Evolutionary conservation across 1,140 invertebrate species (phyloP).

Genomic region (Grapholita molesta): DNA sequence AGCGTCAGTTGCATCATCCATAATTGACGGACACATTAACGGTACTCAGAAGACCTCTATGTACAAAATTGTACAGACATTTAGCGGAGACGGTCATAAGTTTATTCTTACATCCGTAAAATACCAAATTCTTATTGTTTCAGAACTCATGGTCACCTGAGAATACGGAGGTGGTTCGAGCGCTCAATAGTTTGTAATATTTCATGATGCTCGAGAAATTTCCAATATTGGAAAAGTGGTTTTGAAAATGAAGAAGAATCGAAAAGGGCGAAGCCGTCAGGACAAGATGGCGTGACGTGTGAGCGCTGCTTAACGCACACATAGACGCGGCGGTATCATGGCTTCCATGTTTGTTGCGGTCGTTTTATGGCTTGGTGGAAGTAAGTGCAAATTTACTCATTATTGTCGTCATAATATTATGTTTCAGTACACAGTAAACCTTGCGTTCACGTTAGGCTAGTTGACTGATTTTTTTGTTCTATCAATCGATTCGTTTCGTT

Average conservation of each 20-base stretch:
- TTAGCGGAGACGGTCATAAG: too few species aligned
- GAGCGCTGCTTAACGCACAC: slow-evolving; percentile 19
- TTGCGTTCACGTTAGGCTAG: not conserved
- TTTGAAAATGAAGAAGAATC: slow-evolving; percentile 47
- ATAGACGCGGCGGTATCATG: slow-evolving; percentile 36
- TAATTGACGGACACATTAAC: too few species aligned
- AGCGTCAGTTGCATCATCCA: too few species aligned
- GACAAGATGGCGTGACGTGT: slow-evolving; percentile 54
- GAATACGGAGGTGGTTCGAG: not conserved
- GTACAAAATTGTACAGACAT: too few species aligned
- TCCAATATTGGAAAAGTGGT: slow-evolving; percentile 35
- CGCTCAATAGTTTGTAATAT: slow-evolving; percentile 19
- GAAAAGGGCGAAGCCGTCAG: slow-evolving; percentile 30
- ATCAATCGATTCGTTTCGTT: too few species aligned
- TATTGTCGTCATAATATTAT: not conserved
- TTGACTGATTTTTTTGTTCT: too few species aligned
- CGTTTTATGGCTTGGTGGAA: slow-evolving; percentile 60
- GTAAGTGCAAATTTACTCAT: slow-evolving; percentile 39
- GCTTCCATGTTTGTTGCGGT: slow-evolving; percentile 49
- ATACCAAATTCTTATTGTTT: slow-evolving; percentile 23
- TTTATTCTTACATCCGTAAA: not conserved
- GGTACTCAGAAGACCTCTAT: too few species aligned
- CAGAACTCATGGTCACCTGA: slow-evolving; percentile 23
- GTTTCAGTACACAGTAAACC: not conserved
- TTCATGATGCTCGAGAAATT: slow-evolving; percentile 28